Conservation (phyloP, 2,888 invertebrate genomes). For the Drosophila testacea region DNA sequence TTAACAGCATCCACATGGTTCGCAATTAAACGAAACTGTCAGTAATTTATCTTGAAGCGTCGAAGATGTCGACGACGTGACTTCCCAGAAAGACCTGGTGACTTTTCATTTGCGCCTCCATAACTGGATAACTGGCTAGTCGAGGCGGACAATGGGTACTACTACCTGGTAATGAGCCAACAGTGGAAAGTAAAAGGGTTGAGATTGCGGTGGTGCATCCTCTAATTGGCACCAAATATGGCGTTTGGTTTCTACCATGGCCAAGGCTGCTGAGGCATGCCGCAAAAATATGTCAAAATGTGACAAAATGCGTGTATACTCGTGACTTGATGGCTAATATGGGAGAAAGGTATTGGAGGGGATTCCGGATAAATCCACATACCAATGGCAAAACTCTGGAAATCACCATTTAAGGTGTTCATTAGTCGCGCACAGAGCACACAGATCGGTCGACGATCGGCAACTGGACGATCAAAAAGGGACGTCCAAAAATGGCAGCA, state of each 20-base stretch:
- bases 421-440: conserved; percentile 57
- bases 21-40: conserved; percentile 79
- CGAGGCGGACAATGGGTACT: conserved; percentile 23
- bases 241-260: conserved; percentile 46
- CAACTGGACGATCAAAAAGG: conserved; percentile 35
- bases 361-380: conserved; percentile 48
- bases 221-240: conserved; percentile 83
- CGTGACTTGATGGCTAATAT: conserved; percentile 27
- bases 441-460: not conserved
- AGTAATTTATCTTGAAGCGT: conserved; percentile 75
- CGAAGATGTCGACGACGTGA: conserved; percentile 56
- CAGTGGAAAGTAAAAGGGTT: conserved; percentile 71
- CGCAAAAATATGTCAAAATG: conserved; percentile 79
- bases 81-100: conserved; percentile 69
- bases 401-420: conserved; percentile 75
- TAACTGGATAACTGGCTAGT: conserved; percentile 72
- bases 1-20: conserved; percentile 58
- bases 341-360: conserved; percentile 40
- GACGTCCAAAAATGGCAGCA: conserved; percentile 80
- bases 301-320: conserved; percentile 77
- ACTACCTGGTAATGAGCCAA: conserved; percentile 49
- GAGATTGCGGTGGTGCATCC: conserved; percentile 36
- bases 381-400: conserved; percentile 38
- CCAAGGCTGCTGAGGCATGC: conserved; percentile 53
- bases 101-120: conserved; percentile 83